phyloP scores from a whole-genome alignment of 2,888 invertebrate species.

The Petrolisthes manimaculis region DNA sequence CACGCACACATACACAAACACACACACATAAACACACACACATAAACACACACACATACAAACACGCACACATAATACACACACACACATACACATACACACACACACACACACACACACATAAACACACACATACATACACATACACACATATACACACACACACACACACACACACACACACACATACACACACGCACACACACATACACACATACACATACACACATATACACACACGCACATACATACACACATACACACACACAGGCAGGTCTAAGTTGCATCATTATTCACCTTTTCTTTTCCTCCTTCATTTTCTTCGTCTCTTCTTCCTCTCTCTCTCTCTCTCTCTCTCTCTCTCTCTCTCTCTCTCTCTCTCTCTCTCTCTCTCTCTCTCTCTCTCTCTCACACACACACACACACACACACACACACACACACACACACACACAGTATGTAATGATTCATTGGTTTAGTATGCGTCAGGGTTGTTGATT shows the following conservation, averaged over 20 bases:
- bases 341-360: not conserved
- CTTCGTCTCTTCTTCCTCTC: not conserved
- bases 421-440: not conserved
- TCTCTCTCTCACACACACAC: conserved; percentile 15
- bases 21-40: not conserved
- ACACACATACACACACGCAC: not conserved
- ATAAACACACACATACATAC: not conserved
- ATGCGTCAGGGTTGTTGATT: too few species aligned
- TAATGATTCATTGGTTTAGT: too few species aligned
- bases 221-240: not conserved
- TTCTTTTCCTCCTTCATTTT: not conserved
- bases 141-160: not conserved
- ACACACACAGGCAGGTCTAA: not conserved
- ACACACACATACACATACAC: not conserved
- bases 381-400: conserved; percentile 29
- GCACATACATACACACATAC: not conserved
- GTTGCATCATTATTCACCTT: not conserved
- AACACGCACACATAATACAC: not conserved
- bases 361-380: conserved; percentile 15
- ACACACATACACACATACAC: not conserved
- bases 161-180: not conserved
- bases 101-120: not conserved
- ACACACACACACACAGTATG: not conserved
- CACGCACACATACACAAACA: not conserved
- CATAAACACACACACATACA: not conserved